Evolutionary conservation across 2,797 vertebrate genomes (phyloP).

Genomic region (Microtus obscurus): DNA sequence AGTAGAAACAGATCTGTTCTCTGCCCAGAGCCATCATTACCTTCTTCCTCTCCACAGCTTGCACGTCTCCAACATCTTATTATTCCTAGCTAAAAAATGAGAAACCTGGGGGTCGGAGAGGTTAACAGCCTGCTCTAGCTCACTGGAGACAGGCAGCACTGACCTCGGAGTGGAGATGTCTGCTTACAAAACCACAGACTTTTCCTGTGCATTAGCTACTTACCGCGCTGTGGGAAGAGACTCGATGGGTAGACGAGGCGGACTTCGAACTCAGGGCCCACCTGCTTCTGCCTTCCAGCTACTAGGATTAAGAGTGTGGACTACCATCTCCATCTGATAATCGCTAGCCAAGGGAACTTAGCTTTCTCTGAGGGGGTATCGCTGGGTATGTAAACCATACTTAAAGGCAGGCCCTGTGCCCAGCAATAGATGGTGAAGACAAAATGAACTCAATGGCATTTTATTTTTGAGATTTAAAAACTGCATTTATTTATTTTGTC

Average conservation of each 20-base stretch:
- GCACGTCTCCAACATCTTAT: background rate
- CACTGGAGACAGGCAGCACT: background rate
- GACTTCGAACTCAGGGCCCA: background rate
- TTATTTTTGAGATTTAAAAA: background rate
- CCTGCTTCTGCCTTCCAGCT: background rate
- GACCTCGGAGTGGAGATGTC: background rate
- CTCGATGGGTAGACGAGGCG: background rate
- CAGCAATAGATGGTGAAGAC: background rate
- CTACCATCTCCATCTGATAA: background rate
- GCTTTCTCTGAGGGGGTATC: background rate
- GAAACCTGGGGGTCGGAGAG: background rate
- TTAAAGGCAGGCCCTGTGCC: background rate
- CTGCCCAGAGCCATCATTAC: background rate
- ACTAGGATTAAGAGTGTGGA: background rate
- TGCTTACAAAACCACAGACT: background rate
- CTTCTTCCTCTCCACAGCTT: background rate
- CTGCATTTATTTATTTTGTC: background rate
- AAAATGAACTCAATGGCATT: background rate
- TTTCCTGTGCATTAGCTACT: rapidly evolving
- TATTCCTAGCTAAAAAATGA: conserved; percentile 15
- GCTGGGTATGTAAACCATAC: background rate
- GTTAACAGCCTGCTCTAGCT: background rate
- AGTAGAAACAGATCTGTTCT: background rate
- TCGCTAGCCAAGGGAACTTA: background rate
- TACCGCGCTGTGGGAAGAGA: background rate